Conservation (phyloP, 1,140 invertebrate species). For the Nasonia giraulti region DNA sequence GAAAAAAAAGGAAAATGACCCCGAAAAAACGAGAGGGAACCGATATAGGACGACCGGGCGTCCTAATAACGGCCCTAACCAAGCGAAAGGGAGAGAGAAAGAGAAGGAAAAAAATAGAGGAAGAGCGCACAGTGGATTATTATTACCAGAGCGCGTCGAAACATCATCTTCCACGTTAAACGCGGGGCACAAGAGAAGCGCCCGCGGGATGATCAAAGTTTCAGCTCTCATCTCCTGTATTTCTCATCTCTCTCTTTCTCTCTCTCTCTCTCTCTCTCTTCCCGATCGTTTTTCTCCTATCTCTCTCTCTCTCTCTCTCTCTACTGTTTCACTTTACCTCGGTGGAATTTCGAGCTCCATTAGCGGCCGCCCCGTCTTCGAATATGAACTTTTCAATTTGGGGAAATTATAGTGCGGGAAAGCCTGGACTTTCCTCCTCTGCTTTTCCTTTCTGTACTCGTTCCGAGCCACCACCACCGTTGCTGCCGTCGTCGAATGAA, state of each 20-base stretch:
- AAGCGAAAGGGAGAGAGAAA: background rate
- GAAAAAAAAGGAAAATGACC: background rate
- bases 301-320: background rate
- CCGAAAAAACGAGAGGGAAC: background rate
- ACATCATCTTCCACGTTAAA: constrained; percentile 23
- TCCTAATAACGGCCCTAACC: background rate
- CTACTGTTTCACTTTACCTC: background rate
- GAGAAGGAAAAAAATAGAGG: background rate
- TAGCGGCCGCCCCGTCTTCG: constrained; percentile 5
- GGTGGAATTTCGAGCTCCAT: constrained; percentile 8
- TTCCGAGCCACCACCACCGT: background rate
- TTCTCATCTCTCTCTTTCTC: background rate
- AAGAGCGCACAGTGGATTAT: constrained; percentile 1
- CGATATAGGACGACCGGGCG: background rate
- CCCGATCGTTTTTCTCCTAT: background rate
- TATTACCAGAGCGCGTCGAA: constrained; percentile 26
- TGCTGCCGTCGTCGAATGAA: background rate
- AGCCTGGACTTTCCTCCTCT: constrained; percentile 12
- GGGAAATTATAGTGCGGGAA: background rate
- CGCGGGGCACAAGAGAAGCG: background rate
- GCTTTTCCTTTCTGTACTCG: background rate
- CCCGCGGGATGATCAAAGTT: constrained; percentile 31
- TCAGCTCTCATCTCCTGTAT: background rate
- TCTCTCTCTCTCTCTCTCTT: background rate
- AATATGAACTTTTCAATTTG: constrained; percentile 35